Base-by-base conservation (phyloP, 2,888 invertebrate genomes). In the Chelonus formosanus region DNA sequence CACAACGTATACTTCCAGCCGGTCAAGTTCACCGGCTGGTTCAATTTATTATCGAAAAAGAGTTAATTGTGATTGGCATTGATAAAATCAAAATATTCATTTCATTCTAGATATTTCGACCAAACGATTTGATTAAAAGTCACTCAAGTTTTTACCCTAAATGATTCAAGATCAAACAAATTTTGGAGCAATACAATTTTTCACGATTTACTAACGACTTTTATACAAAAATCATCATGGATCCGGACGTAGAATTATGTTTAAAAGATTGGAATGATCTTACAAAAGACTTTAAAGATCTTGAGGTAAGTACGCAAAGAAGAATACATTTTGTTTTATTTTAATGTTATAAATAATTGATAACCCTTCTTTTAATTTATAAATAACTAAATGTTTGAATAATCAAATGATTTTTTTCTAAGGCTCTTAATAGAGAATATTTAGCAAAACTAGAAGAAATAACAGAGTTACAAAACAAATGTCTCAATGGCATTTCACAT, bases 401-500 rank as follows among this genome's bases (percentile, higher is more conserved):
- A 20, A 20, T 20, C 20, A 20, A 20, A 20, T 20, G 7, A 20
- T 65, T 57, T 10, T 31, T 20, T 44, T 4, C 85, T 32, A 83
- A 95, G 95, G 86, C 86, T 54, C 85, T 90, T 56, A 96, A 96
- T 85, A 92, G 92, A 79, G 90, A 91, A 70, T 97, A 97, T 86
- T 87, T 92, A 62, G 89, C 91, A 65, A 92, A 95, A 83, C 86
- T 98, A 73, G 95, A 96, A 75, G 92, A 95, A 83, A 88, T 97
- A 43, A 90, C 91, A 58, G 90, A 90, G 73, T 86, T 94, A 53
- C 97, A 97, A 84, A 90, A 91, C 78, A 89, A 93, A 89, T 97
- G 97, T 85, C 86, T 93, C 76, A 93, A 93, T 82, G 94, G 94
- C 78, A 90, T 98, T 73, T 90, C 90, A 74, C 97, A 98, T 85